Percentiles rank a stretch among this genome's conserved stretches.
These are phyloP conservation scores for Polyergus mexicanus DNA, from an alignment of 1,140 invertebrate genomes.

Conservation along the genomic window DNA sequence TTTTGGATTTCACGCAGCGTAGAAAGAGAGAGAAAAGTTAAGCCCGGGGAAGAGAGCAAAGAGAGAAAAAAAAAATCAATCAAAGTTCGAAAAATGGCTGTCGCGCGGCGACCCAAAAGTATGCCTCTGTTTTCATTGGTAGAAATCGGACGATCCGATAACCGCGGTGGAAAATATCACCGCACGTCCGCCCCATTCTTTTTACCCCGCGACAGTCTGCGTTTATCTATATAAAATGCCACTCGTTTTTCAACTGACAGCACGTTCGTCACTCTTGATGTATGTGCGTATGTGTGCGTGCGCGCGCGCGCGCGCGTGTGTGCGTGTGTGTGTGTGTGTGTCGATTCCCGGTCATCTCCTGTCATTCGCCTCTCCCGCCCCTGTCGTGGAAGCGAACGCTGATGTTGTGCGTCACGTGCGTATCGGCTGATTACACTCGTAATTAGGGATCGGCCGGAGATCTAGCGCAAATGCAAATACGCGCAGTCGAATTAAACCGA, in stretches of 20 bases:
- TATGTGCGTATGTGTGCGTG: too few species aligned
- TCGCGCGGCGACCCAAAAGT: constrained; percentile 16
- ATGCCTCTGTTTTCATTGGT: constrained; percentile 32
- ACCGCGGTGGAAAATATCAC: constrained; percentile 49
- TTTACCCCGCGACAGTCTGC: constrained; percentile 38
- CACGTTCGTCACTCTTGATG: constrained; percentile 3
- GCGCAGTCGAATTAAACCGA: constrained; percentile 20
- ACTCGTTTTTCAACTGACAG: constrained; percentile 52
- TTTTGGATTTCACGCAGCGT: not conserved
- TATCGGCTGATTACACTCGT: constrained; percentile 54
- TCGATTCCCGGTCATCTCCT: not conserved
- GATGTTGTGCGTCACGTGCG: not conserved
- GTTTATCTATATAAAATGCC: constrained; percentile 56
- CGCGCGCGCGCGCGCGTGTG: too few species aligned
- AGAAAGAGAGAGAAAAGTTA: constrained; percentile 10
- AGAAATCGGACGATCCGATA: constrained; percentile 36
- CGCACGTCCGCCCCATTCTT: constrained; percentile 62
- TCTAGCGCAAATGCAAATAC: constrained; percentile 66
- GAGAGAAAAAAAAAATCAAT: constrained; percentile 9
- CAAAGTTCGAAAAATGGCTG: constrained; percentile 17
- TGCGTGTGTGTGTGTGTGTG: not conserved
- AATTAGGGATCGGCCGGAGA: constrained; percentile 60
- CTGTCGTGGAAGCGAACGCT: not conserved
- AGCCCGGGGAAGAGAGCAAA: not conserved
- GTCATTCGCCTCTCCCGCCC: too few species aligned